Evolutionary conservation across 2,113 vertebrate species (phyloP).

Genomic region (Bubo blakistoni): DNA sequence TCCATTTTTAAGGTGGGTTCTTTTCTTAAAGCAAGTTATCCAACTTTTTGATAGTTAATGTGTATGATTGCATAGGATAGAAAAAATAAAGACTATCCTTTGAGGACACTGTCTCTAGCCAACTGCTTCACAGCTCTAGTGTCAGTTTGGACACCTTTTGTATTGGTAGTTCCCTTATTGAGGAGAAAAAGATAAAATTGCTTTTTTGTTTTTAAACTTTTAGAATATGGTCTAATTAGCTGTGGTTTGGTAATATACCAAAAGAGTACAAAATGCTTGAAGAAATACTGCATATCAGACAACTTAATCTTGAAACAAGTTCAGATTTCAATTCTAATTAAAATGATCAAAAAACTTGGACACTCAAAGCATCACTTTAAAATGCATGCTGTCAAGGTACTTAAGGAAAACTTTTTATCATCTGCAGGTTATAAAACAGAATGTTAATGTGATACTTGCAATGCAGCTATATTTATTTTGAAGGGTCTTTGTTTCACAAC

Average conservation of each 20-base stretch:
- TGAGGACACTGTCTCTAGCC: conserved; percentile 52
- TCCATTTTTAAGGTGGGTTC: conserved; percentile 70
- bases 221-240: conserved; percentile 32
- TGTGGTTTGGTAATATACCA: background rate
- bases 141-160: conserved; percentile 69
- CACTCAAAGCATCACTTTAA: conserved; percentile 34
- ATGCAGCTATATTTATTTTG: background rate
- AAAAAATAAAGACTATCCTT: conserved; percentile 51
- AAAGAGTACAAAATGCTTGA: conserved; percentile 35
- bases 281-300: conserved; percentile 27
- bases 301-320: background rate
- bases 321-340: background rate
- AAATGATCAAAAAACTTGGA: conserved; percentile 15
- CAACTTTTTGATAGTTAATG: conserved; percentile 72
- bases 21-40: conserved; percentile 72
- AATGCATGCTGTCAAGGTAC: conserved; percentile 39
- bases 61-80: conserved; percentile 52
- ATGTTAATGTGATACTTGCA: conserved; percentile 31
- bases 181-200: conserved; percentile 55
- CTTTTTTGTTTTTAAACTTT: conserved; percentile 67
- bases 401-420: conserved; percentile 9
- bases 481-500: background rate
- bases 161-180: conserved; percentile 68
- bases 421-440: conserved; percentile 30
- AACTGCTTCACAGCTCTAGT: conserved; percentile 59